Evolutionary conservation across 2,888 invertebrate genomes (phyloP).

Genomic region (Chymomyza fuscimana): DNA sequence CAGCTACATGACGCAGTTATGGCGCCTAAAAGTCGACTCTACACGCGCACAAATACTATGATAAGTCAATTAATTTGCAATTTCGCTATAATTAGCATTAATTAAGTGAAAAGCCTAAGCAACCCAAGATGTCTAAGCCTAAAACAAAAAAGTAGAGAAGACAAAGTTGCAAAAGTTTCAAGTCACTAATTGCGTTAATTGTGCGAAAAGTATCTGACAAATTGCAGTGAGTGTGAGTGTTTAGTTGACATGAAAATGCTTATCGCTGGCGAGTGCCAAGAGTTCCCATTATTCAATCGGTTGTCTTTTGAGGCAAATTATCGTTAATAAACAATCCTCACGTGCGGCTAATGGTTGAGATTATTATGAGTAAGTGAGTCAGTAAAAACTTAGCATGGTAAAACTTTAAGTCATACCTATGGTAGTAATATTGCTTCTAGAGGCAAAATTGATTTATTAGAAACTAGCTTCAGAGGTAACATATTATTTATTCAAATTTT

Average conservation of each 20-base stretch:
- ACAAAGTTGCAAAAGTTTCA: slow-evolving; percentile 22
- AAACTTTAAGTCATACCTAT: neutral
- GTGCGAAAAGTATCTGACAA: slow-evolving; percentile 4
- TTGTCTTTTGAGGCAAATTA: neutral
- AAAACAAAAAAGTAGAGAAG: slow-evolving; percentile 16
- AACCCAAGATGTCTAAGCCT: slow-evolving; percentile 23
- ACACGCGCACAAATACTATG: neutral
- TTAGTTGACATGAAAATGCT: slow-evolving; percentile 7
- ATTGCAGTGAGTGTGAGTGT: neutral
- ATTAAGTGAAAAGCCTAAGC: slow-evolving; percentile 36
- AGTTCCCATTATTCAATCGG: neutral
- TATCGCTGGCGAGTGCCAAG: slow-evolving; percentile 8
- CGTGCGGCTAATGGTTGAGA: neutral
- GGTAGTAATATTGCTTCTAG: neutral
- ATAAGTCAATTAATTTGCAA: slow-evolving; percentile 49
- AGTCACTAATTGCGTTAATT: slow-evolving; percentile 36
- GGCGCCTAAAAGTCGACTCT: slow-evolving; percentile 19
- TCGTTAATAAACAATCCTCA: neutral
- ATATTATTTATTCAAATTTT: too few relatives aligned
- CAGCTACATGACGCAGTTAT: slow-evolving; percentile 4
- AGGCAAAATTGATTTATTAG: too few relatives aligned
- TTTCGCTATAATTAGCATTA: slow-evolving; percentile 51
- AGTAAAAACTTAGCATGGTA: neutral
- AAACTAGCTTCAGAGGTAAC: too few relatives aligned
- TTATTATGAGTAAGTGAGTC: neutral